phyloP scores from a whole-genome alignment of 2,888 invertebrate genomes.

The Temnothorax ravouxi region DNA sequence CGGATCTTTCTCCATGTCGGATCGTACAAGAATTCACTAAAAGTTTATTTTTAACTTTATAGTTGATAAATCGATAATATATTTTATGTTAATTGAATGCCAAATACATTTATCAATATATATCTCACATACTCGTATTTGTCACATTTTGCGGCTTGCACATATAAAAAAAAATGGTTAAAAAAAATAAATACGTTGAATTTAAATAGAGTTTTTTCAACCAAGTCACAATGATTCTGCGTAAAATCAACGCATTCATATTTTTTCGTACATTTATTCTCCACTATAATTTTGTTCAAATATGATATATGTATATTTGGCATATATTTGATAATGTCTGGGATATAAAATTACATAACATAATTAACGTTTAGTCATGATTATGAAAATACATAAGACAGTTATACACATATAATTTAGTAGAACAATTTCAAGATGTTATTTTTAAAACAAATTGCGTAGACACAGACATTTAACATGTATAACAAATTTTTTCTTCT shows the following conservation, averaged over 20 bases:
- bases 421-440: neutral
- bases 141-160: neutral
- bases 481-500: neutral
- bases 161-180: neutral
- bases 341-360: neutral
- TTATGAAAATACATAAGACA: neutral
- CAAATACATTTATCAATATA: neutral
- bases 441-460: neutral
- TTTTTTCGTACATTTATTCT: neutral
- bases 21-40: neutral
- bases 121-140: neutral
- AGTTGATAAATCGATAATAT: neutral
- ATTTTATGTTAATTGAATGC: neutral
- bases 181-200: conserved; percentile 29
- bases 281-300: neutral
- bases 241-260: conserved; percentile 16
- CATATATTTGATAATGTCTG: neutral
- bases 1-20: neutral
- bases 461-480: neutral
- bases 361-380: neutral
- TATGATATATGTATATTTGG: neutral
- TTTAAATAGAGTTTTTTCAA: conserved; percentile 30
- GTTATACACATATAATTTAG: neutral
- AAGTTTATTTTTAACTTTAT: conserved; percentile 6
- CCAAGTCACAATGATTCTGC: neutral